Base-by-base conservation (phyloP, 2,797 vertebrate species). In the Psittacula echo region DNA sequence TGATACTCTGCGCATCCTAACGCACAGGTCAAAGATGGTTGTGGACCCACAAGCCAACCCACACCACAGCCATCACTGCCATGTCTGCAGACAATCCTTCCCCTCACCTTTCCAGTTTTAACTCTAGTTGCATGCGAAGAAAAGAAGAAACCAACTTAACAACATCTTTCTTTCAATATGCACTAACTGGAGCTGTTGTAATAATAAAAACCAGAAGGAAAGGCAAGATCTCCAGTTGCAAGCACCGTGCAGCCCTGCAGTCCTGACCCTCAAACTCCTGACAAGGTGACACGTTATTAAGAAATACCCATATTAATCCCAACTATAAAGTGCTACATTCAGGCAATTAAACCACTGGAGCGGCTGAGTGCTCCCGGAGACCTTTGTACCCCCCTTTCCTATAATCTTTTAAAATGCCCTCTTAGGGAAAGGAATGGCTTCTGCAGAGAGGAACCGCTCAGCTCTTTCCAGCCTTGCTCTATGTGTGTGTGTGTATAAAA, bases 201-300 rank as follows among this genome's bases (percentile, higher is more conserved):
- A 50, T 68, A 90, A 90, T 66, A 74, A 89, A 92, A 91, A 37
- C 1, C 74, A 91, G 62, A 91, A 68, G 75, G 64, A 74, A 92
- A 90, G 50, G 53, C 7, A 22, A 91, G 76, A 79, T 85, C 83
- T 94, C 93, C 6, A 56, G 75, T 21, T 61, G 89, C 85, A 78
- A 87, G 50, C 68, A 67, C 67, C 6, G 7, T 17, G 67, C 47
- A 83, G 65, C n/a, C 68, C 85, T 76, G 79, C 66, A 94, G 79
- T 76, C 53, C 79, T 78, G 93, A 85, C 61, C 47, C 62, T 71
- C 34, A 68, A 84, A 56, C 64, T 83, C 81, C 75, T 90, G 92
- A 93, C 84, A 88, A 94, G 92, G 93, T 73, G 94, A 94, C 87
- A 89, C 27, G 19, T 91, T 73, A 65, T 82, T 87, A 48, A 66